phyloP scores from a whole-genome alignment of 2,888 invertebrate species.

The Tipula helvola region DNA sequence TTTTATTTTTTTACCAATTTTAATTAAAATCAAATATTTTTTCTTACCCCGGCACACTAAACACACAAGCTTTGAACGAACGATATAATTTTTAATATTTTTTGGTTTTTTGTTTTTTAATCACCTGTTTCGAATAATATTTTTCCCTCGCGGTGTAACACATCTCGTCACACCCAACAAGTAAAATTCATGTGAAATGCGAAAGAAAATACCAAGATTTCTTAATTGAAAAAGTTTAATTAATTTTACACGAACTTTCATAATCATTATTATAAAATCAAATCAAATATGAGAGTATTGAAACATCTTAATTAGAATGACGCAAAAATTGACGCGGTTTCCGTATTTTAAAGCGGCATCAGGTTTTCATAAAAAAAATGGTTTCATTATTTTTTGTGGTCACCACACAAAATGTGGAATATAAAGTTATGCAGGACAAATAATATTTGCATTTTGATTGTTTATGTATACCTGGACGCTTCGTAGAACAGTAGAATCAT shows the following conservation, averaged over 20 bases:
- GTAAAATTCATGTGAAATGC: neutral
- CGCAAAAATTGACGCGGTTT: neutral
- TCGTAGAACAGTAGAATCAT: too few species aligned
- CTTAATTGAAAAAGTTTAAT: neutral
- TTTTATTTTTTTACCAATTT: neutral
- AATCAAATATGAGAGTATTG: neutral
- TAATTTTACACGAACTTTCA: neutral
- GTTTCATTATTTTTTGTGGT: too few species aligned
- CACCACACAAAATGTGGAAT: too few species aligned
- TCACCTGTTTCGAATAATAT: neutral
- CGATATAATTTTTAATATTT: neutral
- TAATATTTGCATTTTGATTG: neutral
- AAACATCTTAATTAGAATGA: neutral
- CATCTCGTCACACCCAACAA: neutral
- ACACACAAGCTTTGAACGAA: neutral
- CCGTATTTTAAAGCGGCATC: neutral
- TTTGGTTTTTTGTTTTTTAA: neutral
- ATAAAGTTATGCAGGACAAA: neutral
- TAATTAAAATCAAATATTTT: neutral
- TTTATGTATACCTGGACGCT: neutral
- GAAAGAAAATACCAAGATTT: neutral
- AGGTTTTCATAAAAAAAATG: too few species aligned
- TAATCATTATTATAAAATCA: neutral
- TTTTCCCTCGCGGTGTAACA: neutral
- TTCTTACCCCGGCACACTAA: neutral